Evolutionary conservation across 1,140 invertebrate genomes (phyloP).

Genomic region (Cataglyphis hispanica): DNA sequence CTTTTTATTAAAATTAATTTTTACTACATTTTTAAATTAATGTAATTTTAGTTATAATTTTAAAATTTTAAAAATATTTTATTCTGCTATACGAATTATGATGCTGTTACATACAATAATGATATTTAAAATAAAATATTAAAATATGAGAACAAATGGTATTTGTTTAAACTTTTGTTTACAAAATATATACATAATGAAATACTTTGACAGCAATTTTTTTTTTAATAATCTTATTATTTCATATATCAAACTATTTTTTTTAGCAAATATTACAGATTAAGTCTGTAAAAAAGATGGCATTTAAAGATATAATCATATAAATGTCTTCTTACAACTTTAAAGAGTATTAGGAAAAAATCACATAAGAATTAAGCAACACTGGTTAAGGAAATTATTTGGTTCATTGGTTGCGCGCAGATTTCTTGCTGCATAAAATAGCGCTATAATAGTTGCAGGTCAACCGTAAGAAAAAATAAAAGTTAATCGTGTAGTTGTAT

Average conservation of each 20-base stretch:
- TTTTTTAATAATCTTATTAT: neutral
- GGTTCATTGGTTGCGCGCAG: neutral
- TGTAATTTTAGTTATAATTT: neutral
- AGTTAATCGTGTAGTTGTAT: conserved; percentile 48
- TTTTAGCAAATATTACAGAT: neutral
- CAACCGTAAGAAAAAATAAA: conserved; percentile 54
- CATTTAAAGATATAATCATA: neutral
- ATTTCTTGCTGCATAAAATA: conserved; percentile 55
- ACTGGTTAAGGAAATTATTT: conserved; percentile 32
- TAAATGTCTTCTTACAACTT: neutral
- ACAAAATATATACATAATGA: neutral
- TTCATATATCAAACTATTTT: no score
- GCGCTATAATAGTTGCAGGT: conserved; percentile 43
- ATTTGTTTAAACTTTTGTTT: neutral
- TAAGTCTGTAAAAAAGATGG: no score
- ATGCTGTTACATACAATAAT: neutral
- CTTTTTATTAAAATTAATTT: neutral
- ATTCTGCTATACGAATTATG: neutral
- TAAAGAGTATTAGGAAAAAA: neutral
- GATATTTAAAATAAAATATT: neutral
- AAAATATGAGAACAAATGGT: neutral
- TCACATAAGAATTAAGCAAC: conserved; percentile 8
- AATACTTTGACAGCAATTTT: neutral
- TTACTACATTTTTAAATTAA: neutral
- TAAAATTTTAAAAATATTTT: neutral